Evolutionary conservation across 2,888 invertebrate species (phyloP).

Genomic region (Dichetophora obliterata): DNA sequence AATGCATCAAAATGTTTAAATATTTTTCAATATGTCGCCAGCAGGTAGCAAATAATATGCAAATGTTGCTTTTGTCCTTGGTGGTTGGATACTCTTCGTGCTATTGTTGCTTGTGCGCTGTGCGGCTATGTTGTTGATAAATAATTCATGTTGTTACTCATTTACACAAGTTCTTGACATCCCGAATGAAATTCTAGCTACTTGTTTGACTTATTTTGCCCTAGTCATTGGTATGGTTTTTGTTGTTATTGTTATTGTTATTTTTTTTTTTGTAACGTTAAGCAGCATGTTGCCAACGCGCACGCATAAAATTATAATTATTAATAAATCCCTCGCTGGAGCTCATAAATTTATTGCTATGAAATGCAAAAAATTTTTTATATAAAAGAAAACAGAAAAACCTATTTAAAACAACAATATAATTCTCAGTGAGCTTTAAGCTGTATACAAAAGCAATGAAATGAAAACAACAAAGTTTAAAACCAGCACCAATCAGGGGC

Average conservation of each 20-base stretch:
- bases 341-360: conserved; percentile 50
- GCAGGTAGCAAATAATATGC: not conserved
- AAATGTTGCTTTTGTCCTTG: not conserved
- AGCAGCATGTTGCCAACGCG: conserved; percentile 20
- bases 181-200: not conserved
- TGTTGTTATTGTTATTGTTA: not conserved
- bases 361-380: conserved; percentile 39
- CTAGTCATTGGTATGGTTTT: not conserved
- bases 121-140: not conserved
- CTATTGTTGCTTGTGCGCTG: not conserved
- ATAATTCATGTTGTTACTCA: conserved; percentile 7
- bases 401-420: not conserved
- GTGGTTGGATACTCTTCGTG: not conserved
- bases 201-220: not conserved
- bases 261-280: not conserved
- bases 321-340: conserved; percentile 49
- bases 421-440: not conserved
- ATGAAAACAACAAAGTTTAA: not conserved
- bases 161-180: conserved; percentile 3
- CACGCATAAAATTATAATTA: conserved; percentile 50
- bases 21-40: not conserved
- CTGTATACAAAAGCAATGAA: not conserved
- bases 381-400: conserved; percentile 26
- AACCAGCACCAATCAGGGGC: not conserved
- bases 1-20: not conserved